phyloP scores from a whole-genome alignment of 1,140 invertebrate genomes.

The Psilanteris sp. region DNA sequence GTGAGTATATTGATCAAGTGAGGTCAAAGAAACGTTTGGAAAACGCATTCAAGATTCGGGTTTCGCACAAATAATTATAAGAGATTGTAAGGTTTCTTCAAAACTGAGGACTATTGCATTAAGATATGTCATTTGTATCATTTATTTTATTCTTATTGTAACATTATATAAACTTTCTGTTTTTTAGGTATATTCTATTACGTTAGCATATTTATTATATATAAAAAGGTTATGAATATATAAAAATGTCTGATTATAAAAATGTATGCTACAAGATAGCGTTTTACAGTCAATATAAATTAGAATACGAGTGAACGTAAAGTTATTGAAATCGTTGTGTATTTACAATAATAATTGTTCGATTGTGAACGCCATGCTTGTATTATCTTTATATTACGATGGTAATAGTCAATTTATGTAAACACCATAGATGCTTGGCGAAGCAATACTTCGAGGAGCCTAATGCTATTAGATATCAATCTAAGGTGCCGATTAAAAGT shows the following conservation, averaged over 20 bases:
- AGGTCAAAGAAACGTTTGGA: slow-evolving; percentile 77
- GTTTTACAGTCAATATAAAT: slow-evolving; percentile 47
- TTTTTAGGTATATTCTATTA: too few species aligned
- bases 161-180: slow-evolving; percentile 5
- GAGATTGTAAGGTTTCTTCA: slow-evolving; percentile 53
- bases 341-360: slow-evolving; percentile 56
- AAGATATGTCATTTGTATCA: slow-evolving; percentile 51
- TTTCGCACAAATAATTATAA: slow-evolving; percentile 58
- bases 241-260: slow-evolving; percentile 1
- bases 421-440: slow-evolving; percentile 70
- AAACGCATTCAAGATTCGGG: slow-evolving; percentile 63
- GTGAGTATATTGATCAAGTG: slow-evolving; percentile 80
- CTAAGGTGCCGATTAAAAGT: slow-evolving; percentile 48
- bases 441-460: slow-evolving; percentile 68
- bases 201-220: too few species aligned
- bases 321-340: slow-evolving; percentile 44
- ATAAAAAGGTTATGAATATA: slow-evolving; percentile 10
- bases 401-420: slow-evolving; percentile 73
- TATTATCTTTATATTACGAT: slow-evolving; percentile 35
- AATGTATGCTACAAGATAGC: slow-evolving; percentile 16
- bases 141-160: slow-evolving; percentile 19
- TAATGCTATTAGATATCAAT: slow-evolving; percentile 58
- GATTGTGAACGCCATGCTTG: slow-evolving; percentile 36
- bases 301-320: slow-evolving; percentile 56
- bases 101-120: slow-evolving; percentile 22